Evolutionary conservation across 2,797 vertebrate genomes (phyloP).

Genomic region (Ctenochaetus hawaiiensis): DNA sequence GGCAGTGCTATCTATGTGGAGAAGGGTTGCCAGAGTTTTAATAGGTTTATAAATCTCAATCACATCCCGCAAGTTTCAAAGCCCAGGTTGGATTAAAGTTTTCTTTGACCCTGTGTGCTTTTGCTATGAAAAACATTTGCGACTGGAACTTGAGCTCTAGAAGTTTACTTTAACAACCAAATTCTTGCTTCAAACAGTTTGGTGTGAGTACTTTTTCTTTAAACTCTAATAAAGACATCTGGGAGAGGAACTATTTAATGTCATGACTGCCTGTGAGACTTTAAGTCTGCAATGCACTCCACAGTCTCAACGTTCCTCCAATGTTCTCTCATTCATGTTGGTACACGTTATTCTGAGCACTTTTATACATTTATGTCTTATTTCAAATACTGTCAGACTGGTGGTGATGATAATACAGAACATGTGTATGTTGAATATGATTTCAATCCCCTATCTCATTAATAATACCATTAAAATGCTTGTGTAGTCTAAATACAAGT

Average conservation of each 20-base stretch:
- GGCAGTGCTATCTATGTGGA: too few species aligned
- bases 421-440: slow-evolving; percentile 14
- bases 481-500: slow-evolving; percentile 46
- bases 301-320: background rate
- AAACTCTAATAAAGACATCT: slow-evolving; percentile 28
- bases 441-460: slow-evolving; percentile 31
- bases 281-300: background rate
- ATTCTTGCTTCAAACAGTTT: too few species aligned
- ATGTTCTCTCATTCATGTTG: background rate
- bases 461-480: slow-evolving; percentile 39
- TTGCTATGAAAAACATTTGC: too few species aligned
- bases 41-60: too few species aligned
- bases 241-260: slow-evolving; percentile 27
- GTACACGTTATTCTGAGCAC: slow-evolving; percentile 10
- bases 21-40: too few species aligned
- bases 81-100: too few species aligned
- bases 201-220: too few species aligned
- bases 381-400: slow-evolving; percentile 5
- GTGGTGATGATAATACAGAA: background rate
- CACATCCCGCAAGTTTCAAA: too few species aligned
- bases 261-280: slow-evolving; percentile 35
- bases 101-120: too few species aligned
- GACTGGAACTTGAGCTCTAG: too few species aligned
- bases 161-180: too few species aligned
- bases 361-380: background rate